phyloP scores from a whole-genome alignment of 2,888 invertebrate species.

The Drosophila setosimentum region DNA sequence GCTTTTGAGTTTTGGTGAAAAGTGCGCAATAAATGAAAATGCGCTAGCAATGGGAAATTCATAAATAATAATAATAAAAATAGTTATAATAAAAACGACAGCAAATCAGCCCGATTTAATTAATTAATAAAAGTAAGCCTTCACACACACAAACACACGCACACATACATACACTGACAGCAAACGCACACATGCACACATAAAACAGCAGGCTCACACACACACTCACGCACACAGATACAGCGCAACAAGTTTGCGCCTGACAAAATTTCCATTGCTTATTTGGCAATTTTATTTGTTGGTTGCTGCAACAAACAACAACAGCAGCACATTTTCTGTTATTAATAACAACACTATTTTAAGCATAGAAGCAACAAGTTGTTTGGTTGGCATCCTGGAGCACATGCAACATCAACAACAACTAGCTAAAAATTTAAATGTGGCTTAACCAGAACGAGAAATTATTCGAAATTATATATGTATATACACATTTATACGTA shows the following conservation, averaged over 20 bases:
- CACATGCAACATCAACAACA: slow-evolving; percentile 26
- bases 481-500: neutral
- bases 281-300: slow-evolving; percentile 58
- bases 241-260: slow-evolving; percentile 72
- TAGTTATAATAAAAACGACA: slow-evolving; percentile 22
- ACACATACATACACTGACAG: neutral
- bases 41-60: slow-evolving; percentile 20
- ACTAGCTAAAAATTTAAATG: slow-evolving; percentile 7
- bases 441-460: slow-evolving; percentile 22
- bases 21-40: slow-evolving; percentile 62
- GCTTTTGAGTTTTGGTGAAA: slow-evolving; percentile 47
- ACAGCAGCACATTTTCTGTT: slow-evolving; percentile 9
- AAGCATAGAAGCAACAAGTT: slow-evolving; percentile 51
- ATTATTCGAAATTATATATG: slow-evolving; percentile 39
- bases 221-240: slow-evolving; percentile 26
- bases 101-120: slow-evolving; percentile 43
- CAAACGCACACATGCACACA: slow-evolving; percentile 3
- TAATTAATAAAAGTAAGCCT: slow-evolving; percentile 66
- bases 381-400: slow-evolving; percentile 15
- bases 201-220: slow-evolving; percentile 14
- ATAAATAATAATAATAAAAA: slow-evolving; percentile 7
- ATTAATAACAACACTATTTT: slow-evolving; percentile 11
- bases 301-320: slow-evolving; percentile 32
- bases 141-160: slow-evolving; percentile 4
- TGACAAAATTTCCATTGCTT: slow-evolving; percentile 72